Base-by-base conservation (phyloP, 1,140 invertebrate species). In the Mesaphorura yosii region DNA sequence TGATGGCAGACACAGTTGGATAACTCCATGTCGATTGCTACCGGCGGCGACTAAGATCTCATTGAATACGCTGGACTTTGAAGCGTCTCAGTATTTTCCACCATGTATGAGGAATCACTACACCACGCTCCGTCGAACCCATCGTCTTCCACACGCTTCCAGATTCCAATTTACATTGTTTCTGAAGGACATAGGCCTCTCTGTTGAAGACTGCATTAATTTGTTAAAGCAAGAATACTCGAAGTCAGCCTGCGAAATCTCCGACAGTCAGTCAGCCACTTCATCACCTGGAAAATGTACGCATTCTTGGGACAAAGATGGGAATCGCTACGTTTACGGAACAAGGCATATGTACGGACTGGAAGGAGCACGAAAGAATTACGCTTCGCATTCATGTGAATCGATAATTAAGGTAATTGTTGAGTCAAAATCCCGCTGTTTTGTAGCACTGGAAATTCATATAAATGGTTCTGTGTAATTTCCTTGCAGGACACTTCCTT, bases 21-120 rank as follows among this genome's bases (percentile, higher is more conserved):
- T n/a, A n/a, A n/a, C n/a, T n/a, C n/a, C n/a, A n/a, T n/a, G n/a
- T n/a, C n/a, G n/a, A n/a, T n/a, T n/a, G n/a, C n/a, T n/a, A n/a
- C n/a, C n/a, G n/a, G n/a, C n/a, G n/a, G n/a, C n/a, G n/a, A n/a
- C n/a, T n/a, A n/a, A n/a, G n/a, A n/a, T n/a, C n/a, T n/a, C n/a
- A n/a, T n/a, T n/a, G n/a, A n/a, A n/a, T n/a, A n/a, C n/a, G 22
- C 71, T 77, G 52, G 73, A 80, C 48, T 70, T 78, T 55, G 22
- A 66, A 49, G 65, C 78, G 61, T 72, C 72, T 6, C 69, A 68
- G 55, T 69, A 72, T 26, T 87, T 86, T 70, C 84, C 85, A 19
- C 75, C 78, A 1, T 88, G 84, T 66, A 86, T 86, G 83, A 70
- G 76, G 55, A 77, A 81, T 64, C 69, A 86, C 41, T 81, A 86